Evolutionary conservation across 2,797 vertebrate genomes (phyloP), one percentile per base, ranked within the genome.

Genomic region (Podarcis lilfordi): DNA sequence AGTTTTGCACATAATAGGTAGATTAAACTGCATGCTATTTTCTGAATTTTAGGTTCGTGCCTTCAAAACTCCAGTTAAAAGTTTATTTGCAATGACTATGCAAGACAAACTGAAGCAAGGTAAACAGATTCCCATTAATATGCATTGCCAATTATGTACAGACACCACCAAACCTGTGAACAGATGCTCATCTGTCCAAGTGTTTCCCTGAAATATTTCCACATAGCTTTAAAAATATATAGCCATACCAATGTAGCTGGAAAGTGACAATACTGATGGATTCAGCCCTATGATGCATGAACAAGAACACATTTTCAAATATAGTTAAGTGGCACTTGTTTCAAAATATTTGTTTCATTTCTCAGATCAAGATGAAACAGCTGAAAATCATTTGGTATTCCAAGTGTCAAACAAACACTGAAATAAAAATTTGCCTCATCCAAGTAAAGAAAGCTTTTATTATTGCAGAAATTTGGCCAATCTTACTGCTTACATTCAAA

Each of bases 131-230:
- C 89, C 90, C 35, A 90, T 93, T 94, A 86, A 87, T 91, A 50
- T 80, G 92, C 86, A 89, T 86, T 92, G 91, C 88, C 93, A 94
- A 84, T 93, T 95, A 93, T 37, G 81, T 91, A 87, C 13, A 92
- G 89, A 96, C 29, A 91, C 84, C 69, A 93, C 72, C 64, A 92
- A 90, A 90, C 0, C 79, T 89, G 78, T 88, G 91, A 88, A 88
- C 86, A 93, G 93, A 92, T 92, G 78, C 82, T 93, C 93, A 96
- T 85, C 91, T 86, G 94, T 91, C 86, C 91, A 93, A 95, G 86
- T 89, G 93, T 89, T 96, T 94, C 94, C 92, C 92, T 89, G 91
- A 96, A 96, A 96, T 89, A 69, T 29, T 92, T 94, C 88, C 91
- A 94, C 88, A 93, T 92, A 95, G 81, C 87, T 94, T 91, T 84